Evolutionary conservation across 2,797 vertebrate genomes (phyloP).

Genomic region (Anguilla obscura): DNA sequence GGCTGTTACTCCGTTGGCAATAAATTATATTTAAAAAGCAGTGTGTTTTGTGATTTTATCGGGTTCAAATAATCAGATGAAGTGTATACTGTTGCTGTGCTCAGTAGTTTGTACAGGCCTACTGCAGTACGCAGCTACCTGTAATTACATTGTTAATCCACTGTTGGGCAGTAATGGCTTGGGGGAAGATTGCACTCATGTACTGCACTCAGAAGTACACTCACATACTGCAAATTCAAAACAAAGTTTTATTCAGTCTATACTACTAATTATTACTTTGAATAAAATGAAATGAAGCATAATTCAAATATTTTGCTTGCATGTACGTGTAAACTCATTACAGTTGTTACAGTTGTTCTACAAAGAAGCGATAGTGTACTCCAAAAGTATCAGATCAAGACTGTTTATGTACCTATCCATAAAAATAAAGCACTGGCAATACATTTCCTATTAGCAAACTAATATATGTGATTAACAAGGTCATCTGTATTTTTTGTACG

Average conservation of each 20-base stretch:
- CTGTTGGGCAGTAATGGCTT: not conserved
- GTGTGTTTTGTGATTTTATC: not conserved
- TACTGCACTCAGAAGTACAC: not conserved
- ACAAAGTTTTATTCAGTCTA: too few relatives aligned
- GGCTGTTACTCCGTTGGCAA: conserved; percentile 30
- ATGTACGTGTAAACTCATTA: too few relatives aligned
- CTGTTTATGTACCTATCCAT: not conserved
- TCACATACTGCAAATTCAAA: not conserved
- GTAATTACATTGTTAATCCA: not conserved
- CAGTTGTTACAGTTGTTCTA: not conserved
- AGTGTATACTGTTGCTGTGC: not conserved
- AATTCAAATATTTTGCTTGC: not conserved
- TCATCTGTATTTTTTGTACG: not conserved
- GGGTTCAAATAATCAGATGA: too few relatives aligned
- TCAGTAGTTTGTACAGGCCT: not conserved
- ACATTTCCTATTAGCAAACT: not conserved
- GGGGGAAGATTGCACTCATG: not conserved
- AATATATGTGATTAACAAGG: not conserved
- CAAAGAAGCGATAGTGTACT: too few relatives aligned
- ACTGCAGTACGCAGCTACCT: not conserved
- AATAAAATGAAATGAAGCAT: not conserved
- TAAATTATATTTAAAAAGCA: conserved; percentile 26
- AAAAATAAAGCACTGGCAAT: not conserved
- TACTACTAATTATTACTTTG: too few relatives aligned
- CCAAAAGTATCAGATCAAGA: not conserved